A percentile compares a stretch with the other conserved stretches of the same genome.
phyloP scores from a whole-genome alignment of 1,140 invertebrate species.

The Potamilus streckersoni region DNA sequence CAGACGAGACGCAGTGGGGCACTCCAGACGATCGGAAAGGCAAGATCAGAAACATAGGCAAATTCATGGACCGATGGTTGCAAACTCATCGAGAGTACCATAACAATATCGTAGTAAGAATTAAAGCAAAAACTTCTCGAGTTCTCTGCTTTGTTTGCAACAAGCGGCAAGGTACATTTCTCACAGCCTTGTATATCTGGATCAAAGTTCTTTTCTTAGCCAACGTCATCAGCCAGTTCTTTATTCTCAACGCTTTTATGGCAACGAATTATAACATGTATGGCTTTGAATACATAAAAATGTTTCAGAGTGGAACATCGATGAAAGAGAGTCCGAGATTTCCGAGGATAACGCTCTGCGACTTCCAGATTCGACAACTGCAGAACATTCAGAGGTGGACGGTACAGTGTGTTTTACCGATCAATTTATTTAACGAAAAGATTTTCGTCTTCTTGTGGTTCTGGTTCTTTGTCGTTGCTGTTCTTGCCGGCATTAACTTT shows the following conservation, averaged over 20 bases:
- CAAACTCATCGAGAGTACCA: conserved; percentile 41
- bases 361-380: conserved; percentile 70
- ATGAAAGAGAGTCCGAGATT: conserved; percentile 67
- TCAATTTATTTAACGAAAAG: conserved; percentile 72
- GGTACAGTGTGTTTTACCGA: conserved; percentile 70
- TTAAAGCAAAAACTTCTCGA: conserved; percentile 47
- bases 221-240: conserved; percentile 62
- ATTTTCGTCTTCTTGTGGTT: conserved; percentile 72
- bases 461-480: conserved; percentile 67
- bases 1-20: conserved; percentile 67
- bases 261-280: conserved; percentile 59
- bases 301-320: conserved; percentile 60
- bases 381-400: conserved; percentile 55
- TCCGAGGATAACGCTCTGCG: conserved; percentile 71
- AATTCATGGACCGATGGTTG: conserved; percentile 54
- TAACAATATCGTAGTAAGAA: conserved; percentile 42
- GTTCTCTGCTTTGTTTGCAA: conserved; percentile 61
- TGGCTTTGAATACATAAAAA: conserved; percentile 67
- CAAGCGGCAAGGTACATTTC: conserved; percentile 69
- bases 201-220: conserved; percentile 55
- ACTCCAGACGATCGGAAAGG: conserved; percentile 44
- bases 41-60: conserved; percentile 46
- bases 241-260: conserved; percentile 61
- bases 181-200: conserved; percentile 68
- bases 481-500: conserved; percentile 50